Percentiles rank a stretch among this genome's conserved stretches.
These are phyloP conservation scores for Apeira syringaria DNA, from an alignment of 2,888 invertebrate species.

Conservation along the genomic window DNA sequence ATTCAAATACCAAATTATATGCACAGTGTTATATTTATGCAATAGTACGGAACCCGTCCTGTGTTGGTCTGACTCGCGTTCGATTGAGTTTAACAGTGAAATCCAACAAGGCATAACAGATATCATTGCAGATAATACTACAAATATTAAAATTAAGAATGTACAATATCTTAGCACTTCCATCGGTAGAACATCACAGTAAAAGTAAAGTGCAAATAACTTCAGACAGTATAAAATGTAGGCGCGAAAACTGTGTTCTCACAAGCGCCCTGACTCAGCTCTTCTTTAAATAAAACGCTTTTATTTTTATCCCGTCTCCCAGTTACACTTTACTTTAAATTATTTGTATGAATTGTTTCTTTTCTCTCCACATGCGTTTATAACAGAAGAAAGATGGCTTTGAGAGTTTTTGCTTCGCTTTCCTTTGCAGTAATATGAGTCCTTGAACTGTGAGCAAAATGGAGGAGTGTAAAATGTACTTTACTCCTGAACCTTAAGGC, in stretches of 20 bases:
- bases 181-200: slow-evolving; percentile 30
- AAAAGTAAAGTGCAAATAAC: slow-evolving; percentile 44
- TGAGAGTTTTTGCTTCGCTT: slow-evolving; percentile 5
- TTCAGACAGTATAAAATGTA: slow-evolving; percentile 40
- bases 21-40: too few relatives aligned
- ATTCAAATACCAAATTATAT: too few relatives aligned
- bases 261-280: slow-evolving; percentile 23
- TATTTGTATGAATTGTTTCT: slow-evolving; percentile 23
- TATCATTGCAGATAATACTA: too few relatives aligned
- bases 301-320: slow-evolving; percentile 37
- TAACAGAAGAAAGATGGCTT: slow-evolving; percentile 9
- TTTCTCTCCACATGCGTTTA: slow-evolving; percentile 19
- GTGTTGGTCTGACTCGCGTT: too few relatives aligned
- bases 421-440: too few relatives aligned
- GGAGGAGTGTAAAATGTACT: too few relatives aligned
- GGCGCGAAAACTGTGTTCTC: slow-evolving; percentile 45
- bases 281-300: slow-evolving; percentile 42
- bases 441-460: too few relatives aligned
- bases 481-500: too few relatives aligned
- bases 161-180: slow-evolving; percentile 30
- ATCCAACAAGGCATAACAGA: too few relatives aligned
- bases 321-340: slow-evolving; percentile 24
- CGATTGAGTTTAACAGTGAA: too few relatives aligned
- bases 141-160: too few relatives aligned
- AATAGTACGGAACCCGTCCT: too few relatives aligned